Base-by-base conservation (phyloP, 1,140 invertebrate genomes). In the Oedothorax gibbosus region DNA sequence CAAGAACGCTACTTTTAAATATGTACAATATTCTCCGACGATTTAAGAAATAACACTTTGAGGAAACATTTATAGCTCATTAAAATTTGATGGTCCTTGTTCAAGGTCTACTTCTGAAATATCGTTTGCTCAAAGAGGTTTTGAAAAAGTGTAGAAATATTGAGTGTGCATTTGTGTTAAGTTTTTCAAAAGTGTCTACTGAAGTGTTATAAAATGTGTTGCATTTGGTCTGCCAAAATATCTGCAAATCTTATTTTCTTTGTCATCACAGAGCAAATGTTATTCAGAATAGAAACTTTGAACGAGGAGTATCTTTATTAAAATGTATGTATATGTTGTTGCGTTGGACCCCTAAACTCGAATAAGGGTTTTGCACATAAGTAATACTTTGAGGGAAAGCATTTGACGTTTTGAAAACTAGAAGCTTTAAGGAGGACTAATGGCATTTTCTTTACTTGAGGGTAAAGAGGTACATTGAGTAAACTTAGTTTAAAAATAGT, bases 31-130 rank as follows among this genome's bases (percentile, higher is more conserved):
- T 50, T 77, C 12, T 9, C 62, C 77, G 56, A 79, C 18, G 62
- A 35, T 68, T 68, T 51, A 21, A 79, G 77, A 68, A 79, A 56
- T 65, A 56, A 77, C 60, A 35, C 54, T 68, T 18, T 54, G 60
- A 53, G 77, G 56, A 79, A 79, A 79, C 64, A 79, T 68, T 79
- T 79, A 79, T 79, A 79, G 77, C 77, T 79, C 77, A 51, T 68
- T 49, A 68, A 79, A 79, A 79, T 64, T 8, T n/a, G 64, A 64
- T 62, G 57, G 21, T 50, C 57, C 49, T 20, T 11, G 0, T 64
- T 51, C 75, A 18, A 51, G 49, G 68, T 8, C 50, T 54, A 62
- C 65, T 73, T 73, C 21, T 9, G 53, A 9, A n/a, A 7, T 68
- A 15, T 15, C 65, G 12, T 79, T 66, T 18, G 12, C 5, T 53